These are phyloP conservation scores for Hololepta plana DNA, from an alignment of 2,888 invertebrate species.

Conservation along the genomic window DNA sequence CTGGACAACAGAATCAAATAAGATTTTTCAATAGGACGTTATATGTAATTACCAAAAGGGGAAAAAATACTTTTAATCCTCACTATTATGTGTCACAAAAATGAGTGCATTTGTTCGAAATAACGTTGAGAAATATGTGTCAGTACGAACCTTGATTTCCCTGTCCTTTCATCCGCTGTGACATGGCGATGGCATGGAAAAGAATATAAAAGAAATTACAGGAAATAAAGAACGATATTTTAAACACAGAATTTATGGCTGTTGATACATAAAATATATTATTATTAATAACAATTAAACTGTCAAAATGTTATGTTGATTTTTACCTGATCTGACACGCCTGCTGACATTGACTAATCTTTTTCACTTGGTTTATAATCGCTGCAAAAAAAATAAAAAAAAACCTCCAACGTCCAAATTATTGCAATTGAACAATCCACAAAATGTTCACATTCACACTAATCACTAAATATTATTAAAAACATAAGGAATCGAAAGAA, in stretches of 20 bases:
- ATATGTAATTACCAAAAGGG: too few relatives aligned
- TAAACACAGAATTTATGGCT: constrained; percentile 15
- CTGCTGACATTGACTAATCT: constrained; percentile 75
- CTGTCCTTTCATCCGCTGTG: constrained; percentile 73
- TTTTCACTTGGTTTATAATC: constrained; percentile 32
- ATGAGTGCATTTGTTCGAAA: too few relatives aligned
- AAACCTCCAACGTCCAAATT: too few relatives aligned
- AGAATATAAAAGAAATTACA: constrained; percentile 25
- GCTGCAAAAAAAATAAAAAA: too few relatives aligned
- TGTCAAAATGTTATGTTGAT: constrained; percentile 24
- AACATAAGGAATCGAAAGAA: too few relatives aligned
- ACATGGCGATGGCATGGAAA: constrained; percentile 35
- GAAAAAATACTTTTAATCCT: too few relatives aligned
- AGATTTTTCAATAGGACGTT: too few relatives aligned
- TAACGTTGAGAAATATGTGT: too few relatives aligned
- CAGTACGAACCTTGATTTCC: constrained; percentile 51
- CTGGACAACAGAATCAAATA: too few relatives aligned
- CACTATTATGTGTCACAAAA: too few relatives aligned
- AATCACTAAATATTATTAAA: constrained; percentile 12
- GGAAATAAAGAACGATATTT: constrained; percentile 11
- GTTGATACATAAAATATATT: constrained; percentile 14
- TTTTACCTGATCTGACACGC: constrained; percentile 77
- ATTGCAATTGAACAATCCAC: too few relatives aligned
- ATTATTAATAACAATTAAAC: constrained; percentile 17
- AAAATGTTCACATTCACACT: constrained; percentile 22